phyloP scores from a whole-genome alignment of 2,113 vertebrate genomes.

The Bolborhynchus lineola region DNA sequence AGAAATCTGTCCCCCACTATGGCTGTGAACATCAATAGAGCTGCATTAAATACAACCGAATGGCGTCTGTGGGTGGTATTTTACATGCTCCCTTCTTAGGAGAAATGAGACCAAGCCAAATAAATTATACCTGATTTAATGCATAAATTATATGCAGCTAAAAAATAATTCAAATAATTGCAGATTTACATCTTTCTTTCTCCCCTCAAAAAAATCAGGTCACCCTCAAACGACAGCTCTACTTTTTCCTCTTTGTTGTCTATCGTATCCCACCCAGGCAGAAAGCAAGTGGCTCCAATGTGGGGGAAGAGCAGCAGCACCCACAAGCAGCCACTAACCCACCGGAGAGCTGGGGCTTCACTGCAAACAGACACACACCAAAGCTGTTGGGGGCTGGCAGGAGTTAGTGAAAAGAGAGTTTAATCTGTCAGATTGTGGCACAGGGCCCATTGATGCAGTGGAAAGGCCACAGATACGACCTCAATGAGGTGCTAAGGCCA shows the following conservation, averaged over 20 bases:
- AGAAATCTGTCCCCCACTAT: not conserved
- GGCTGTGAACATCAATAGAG: not conserved
- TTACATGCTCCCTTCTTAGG: not conserved
- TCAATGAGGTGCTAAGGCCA: not conserved
- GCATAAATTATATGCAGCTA: not conserved
- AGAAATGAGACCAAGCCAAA: not conserved
- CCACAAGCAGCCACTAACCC: not conserved
- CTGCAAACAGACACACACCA: fast-evolving
- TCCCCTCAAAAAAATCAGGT: not conserved
- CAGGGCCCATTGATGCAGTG: fast-evolving
- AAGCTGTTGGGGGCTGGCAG: not conserved
- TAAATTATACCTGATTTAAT: not conserved
- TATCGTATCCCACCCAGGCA: not conserved
- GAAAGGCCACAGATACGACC: fast-evolving
- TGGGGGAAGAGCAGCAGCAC: not conserved
- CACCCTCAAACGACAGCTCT: not conserved
- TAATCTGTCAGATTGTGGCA: fast-evolving
- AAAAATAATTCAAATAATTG: not conserved
- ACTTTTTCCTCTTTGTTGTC: not conserved
- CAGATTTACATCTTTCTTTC: not conserved
- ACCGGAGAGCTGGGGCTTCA: not conserved
- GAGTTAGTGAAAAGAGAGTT: not conserved
- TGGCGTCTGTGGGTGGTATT: not conserved
- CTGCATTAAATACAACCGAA: not conserved
- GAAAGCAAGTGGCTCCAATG: not conserved